phyloP scores from a whole-genome alignment of 2,113 vertebrate species.

The Pteropus alecto region DNA sequence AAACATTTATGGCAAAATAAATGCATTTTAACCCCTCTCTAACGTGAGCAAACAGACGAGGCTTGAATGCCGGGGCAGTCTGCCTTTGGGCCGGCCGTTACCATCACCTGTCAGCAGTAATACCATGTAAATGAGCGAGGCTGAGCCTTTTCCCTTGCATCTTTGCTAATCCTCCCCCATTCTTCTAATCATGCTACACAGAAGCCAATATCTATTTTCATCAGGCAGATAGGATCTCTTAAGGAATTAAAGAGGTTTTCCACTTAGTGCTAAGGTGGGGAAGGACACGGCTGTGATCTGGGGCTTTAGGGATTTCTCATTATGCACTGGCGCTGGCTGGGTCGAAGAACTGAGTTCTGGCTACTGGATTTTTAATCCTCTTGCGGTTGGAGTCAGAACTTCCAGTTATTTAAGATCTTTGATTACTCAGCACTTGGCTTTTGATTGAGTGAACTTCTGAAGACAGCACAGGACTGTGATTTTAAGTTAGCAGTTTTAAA shows the following conservation, averaged over 20 bases:
- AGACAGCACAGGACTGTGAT: constrained; percentile 87
- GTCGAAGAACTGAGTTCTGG: constrained; percentile 96
- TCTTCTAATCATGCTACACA: constrained; percentile 97
- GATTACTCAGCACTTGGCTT: constrained; percentile 94
- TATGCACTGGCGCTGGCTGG: constrained; percentile 87
- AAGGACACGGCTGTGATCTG: constrained; percentile 93
- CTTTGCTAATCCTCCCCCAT: constrained; percentile 94
- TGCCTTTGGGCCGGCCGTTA: constrained; percentile 83
- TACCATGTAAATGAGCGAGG: constrained; percentile 90
- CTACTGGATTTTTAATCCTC: constrained; percentile 99
- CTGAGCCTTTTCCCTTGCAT: constrained; percentile 83
- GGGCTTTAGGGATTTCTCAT: constrained; percentile 98
- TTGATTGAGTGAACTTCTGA: constrained; percentile 98
- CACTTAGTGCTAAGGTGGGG: constrained; percentile 87
- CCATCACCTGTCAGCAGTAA: constrained; percentile 85
- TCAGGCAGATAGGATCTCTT: constrained; percentile 97
- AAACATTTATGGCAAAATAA: constrained; percentile 86
- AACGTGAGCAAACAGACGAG: constrained; percentile 87
- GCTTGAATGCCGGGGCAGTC: constrained; percentile 84
- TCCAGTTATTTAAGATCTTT: constrained; percentile 99
- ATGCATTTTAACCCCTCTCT: constrained; percentile 86
- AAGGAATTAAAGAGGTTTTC: constrained; percentile 96
- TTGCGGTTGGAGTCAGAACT: constrained; percentile 93
- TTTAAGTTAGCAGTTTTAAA: constrained; percentile 87
- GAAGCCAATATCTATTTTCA: constrained; percentile 99